Conservation (phyloP, 1,140 invertebrate species). For the Aphelinus certus region DNA sequence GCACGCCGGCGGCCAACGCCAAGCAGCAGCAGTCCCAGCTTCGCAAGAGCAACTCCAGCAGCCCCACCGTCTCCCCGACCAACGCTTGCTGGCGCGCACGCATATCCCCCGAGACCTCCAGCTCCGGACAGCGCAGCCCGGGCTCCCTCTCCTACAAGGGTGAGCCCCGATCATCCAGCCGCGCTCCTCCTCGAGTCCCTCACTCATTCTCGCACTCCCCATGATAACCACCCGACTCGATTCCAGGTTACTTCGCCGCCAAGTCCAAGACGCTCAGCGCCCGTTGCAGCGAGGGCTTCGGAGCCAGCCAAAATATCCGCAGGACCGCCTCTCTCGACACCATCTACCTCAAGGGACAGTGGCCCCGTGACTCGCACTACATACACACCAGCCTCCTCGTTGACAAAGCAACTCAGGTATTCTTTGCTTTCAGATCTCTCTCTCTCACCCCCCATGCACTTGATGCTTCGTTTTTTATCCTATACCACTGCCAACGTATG, state of each 20-base stretch:
- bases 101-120: conserved; percentile 74
- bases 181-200: background rate
- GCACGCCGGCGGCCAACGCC: background rate
- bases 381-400: conserved; percentile 75
- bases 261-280: conserved; percentile 71
- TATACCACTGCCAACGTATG: background rate
- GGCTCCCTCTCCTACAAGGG: conserved; percentile 78
- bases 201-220: background rate
- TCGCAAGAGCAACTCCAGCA: conserved; percentile 71
- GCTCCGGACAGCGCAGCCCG: conserved; percentile 76
- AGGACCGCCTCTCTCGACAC: conserved; percentile 81
- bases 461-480: conserved; percentile 2
- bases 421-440: background rate
- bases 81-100: conserved; percentile 68
- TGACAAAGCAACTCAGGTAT: conserved; percentile 81
- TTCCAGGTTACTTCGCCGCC: conserved; percentile 60
- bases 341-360: conserved; percentile 80
- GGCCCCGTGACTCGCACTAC: conserved; percentile 75
- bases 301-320: conserved; percentile 71
- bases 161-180: conserved; percentile 46
- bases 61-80: conserved; percentile 73
- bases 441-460: too few relatives aligned
- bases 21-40: conserved; percentile 41
- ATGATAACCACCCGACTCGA: background rate
- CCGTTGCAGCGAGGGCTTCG: conserved; percentile 61